Evolutionary conservation across 23 tunicate genomes (phyloP), one percentile per base, ranked within the genome.

Genomic region (Ascidia mentula): DNA sequence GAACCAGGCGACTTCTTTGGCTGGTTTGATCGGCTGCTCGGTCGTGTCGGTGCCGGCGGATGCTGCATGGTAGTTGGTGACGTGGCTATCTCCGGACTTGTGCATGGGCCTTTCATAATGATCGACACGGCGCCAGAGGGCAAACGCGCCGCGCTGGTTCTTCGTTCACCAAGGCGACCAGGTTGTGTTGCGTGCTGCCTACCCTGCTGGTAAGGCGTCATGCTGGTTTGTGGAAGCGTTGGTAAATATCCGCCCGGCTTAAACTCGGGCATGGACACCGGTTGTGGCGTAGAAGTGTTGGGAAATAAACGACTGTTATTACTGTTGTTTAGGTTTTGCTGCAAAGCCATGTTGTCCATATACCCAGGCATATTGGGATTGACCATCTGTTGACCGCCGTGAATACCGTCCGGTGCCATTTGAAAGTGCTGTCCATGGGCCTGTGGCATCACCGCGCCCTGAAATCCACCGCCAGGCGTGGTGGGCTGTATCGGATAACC

Each of bases 1-100:
- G 97, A 85, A 15, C 80, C 90, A 17, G 97, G 97, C 6, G 97
- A 91, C 45, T 91, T 91, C 39, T 72, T 61, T 22, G 86, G 77
- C 70, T 34, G 84, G 18, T 36, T 36, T 38, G 89, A 85, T 18
- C 82, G 79, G 5, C 61, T 34, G 37, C 45, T 46, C n/a, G 78
- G 38, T 2, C 72, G 53, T 26, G 34, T 32, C 45, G 70, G 90
- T 60, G 36, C 45, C 36, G 53, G 38, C 7, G 82, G 34, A 26
- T 6, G 81, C 17, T 9, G 74, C 8, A 46, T 9, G 33, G 79
- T 0, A 20, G 89, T 42, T 8, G 80, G 76, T 35, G 53, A 45
- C 17, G 45, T 40, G 34, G 33, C 36, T n/a, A 22, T 39, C 0
- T 45, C 74, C 33, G 53, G 46, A 1, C 42, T 30, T 17, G 36